Conservation (phyloP, 2,113 vertebrate genomes). For the Callipepla squamata region DNA sequence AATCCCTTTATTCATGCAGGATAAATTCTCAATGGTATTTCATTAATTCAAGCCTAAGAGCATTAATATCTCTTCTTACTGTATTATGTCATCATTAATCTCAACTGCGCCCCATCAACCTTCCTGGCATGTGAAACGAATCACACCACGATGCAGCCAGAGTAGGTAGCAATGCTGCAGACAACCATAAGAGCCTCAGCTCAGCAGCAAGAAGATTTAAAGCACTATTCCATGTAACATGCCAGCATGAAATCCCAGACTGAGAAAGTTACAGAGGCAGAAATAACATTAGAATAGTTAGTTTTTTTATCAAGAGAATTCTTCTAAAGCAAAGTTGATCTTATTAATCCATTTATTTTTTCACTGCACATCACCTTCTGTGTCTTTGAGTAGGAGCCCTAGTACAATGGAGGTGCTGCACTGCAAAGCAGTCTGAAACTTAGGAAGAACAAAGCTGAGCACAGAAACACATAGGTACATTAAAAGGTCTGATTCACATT, state of each 20-base stretch:
- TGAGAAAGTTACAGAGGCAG: not conserved
- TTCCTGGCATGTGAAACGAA: constrained; percentile 16
- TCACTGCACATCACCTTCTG: not conserved
- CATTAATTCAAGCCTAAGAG: constrained; percentile 59
- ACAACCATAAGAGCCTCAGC: not conserved
- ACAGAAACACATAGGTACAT: not conserved
- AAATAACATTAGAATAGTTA: not conserved
- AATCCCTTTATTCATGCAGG: constrained; percentile 56
- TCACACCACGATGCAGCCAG: constrained; percentile 12
- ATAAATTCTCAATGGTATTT: constrained; percentile 57
- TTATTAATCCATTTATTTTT: not conserved
- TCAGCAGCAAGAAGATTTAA: constrained; percentile 3
- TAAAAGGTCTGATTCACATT: not conserved
- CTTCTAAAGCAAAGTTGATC: not conserved
- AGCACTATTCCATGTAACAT: not conserved
- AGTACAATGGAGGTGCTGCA: not conserved
- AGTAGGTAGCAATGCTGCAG: not conserved
- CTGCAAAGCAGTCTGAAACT: not conserved
- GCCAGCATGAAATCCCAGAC: not conserved
- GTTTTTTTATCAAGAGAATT: not conserved
- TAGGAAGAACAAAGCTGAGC: not conserved
- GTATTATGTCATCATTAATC: constrained; percentile 59
- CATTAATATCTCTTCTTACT: constrained; percentile 58
- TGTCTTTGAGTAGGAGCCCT: not conserved
- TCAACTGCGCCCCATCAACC: constrained; percentile 22